phyloP scores from a whole-genome alignment of 2,113 vertebrate species.

The Solenodon paradoxus region DNA sequence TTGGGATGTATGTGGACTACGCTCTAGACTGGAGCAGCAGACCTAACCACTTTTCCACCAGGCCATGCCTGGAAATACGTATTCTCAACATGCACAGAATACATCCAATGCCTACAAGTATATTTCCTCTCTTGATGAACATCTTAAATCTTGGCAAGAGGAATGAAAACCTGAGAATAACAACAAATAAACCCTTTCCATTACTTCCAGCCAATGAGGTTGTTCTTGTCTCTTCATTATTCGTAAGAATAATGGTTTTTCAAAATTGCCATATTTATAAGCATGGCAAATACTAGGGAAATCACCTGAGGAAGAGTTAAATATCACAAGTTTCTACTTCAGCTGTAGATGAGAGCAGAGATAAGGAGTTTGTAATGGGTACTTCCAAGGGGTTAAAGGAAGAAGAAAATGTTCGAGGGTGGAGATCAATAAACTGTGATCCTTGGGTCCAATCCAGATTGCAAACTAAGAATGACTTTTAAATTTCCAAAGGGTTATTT shows the following conservation, averaged over 20 bases:
- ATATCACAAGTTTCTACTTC: neutral
- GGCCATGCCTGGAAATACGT: too few relatives aligned
- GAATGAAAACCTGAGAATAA: neutral
- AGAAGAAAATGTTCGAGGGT: neutral
- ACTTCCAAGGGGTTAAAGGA: neutral
- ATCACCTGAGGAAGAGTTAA: neutral
- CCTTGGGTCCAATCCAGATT: neutral
- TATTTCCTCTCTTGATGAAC: neutral
- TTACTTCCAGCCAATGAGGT: neutral
- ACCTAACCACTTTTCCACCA: too few relatives aligned
- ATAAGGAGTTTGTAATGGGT: too few relatives aligned
- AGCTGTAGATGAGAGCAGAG: neutral
- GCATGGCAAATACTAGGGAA: neutral
- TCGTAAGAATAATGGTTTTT: neutral
- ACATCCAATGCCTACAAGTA: neutral
- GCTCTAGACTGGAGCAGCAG: too few relatives aligned
- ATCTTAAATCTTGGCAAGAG: neutral
- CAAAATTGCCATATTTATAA: neutral
- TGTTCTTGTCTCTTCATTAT: neutral
- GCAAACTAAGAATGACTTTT: neutral
- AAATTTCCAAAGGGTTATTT: neutral
- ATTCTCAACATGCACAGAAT: neutral
- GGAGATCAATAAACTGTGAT: neutral
- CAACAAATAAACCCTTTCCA: neutral
- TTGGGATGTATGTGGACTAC: too few relatives aligned